Evolutionary conservation across 2,888 invertebrate species (phyloP).

Genomic region (Yponomeuta malinellus): DNA sequence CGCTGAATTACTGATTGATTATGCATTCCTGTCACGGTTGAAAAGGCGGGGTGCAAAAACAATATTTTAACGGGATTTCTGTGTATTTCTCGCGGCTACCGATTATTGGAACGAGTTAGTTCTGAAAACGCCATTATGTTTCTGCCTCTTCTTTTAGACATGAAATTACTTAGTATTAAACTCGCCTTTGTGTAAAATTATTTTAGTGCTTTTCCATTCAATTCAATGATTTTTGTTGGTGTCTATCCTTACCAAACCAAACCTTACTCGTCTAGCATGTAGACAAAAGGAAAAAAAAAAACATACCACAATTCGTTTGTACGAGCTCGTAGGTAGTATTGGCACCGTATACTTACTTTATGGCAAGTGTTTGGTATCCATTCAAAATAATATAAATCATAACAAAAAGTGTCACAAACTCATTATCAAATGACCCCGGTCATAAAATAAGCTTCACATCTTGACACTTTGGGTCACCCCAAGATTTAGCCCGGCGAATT

Average conservation of each 20-base stretch:
- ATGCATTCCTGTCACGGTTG: conserved; percentile 66
- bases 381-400: background rate
- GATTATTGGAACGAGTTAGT: background rate
- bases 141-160: background rate
- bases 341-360: background rate
- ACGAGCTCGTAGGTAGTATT: no score
- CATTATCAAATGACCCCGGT: conserved; percentile 62
- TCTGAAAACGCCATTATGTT: background rate
- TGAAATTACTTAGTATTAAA: no score
- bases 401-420: conserved; percentile 33
- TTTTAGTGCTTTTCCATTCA: no score
- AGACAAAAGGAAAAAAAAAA: no score
- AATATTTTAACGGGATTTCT: conserved; percentile 29
- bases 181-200: no score
- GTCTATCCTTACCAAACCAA: no score
- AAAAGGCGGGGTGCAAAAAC: conserved; percentile 45
- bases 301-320: no score
- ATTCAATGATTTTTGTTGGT: no score
- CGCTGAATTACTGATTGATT: conserved; percentile 71
- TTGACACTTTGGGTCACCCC: conserved; percentile 50
- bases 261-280: no score
- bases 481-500: conserved; percentile 48
- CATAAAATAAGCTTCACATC: conserved; percentile 62
- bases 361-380: background rate
- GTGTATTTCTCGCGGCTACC: conserved; percentile 9